Percentiles rank a stretch among this genome's conserved stretches.
Evolutionary conservation across 2,113 vertebrate genomes (phyloP).

Genomic region (Oenanthe oenanthe): DNA sequence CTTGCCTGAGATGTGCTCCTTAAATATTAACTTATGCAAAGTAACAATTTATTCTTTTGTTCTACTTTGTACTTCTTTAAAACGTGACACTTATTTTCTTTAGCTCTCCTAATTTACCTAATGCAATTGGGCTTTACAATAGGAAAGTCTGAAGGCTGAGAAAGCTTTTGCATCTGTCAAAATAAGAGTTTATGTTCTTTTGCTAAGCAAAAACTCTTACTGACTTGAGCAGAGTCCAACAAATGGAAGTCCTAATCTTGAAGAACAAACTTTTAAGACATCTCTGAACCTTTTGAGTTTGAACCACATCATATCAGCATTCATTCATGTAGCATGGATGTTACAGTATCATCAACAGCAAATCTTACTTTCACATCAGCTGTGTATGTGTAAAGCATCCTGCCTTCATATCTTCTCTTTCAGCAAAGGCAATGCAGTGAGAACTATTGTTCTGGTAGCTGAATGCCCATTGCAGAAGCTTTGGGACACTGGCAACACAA

Average conservation of each 20-base stretch:
- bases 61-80: slow-evolving; percentile 14
- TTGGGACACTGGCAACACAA: background rate
- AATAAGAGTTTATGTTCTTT: background rate
- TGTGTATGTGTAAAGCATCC: background rate
- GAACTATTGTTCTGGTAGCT: background rate
- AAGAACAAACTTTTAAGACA: background rate
- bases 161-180: slow-evolving; percentile 1
- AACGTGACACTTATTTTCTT: slow-evolving; percentile 27
- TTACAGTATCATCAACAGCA: background rate
- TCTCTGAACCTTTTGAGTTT: background rate
- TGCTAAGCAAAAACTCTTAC: background rate
- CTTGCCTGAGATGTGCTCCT: background rate
- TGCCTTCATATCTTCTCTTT: background rate
- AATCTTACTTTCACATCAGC: background rate
- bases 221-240: background rate
- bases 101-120: slow-evolving; percentile 38
- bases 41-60: slow-evolving; percentile 31
- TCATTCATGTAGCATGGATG: background rate
- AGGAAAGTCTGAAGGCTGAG: slow-evolving; percentile 18
- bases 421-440: background rate
- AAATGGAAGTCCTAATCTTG: background rate
- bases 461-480: background rate
- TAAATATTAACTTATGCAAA: slow-evolving; percentile 40
- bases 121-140: slow-evolving; percentile 13
- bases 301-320: background rate